Percentiles rank a stretch among this genome's conserved stretches.
Conservation (phyloP, 2,797 vertebrate genomes). For the Sebastes oblongus region DNA sequence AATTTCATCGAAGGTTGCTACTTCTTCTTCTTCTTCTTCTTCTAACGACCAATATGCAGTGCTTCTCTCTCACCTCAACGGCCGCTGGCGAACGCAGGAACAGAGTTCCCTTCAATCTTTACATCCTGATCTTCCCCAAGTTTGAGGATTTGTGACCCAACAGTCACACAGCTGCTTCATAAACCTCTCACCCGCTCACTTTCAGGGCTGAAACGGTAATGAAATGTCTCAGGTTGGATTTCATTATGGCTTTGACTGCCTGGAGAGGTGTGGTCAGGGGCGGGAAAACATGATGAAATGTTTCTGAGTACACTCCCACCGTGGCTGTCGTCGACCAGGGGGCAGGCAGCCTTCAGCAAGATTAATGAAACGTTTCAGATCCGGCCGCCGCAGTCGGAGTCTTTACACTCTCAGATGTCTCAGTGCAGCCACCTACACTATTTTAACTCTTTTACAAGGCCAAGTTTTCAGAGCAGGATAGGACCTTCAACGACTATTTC, state of each 20-base stretch:
- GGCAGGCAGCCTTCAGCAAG: neutral
- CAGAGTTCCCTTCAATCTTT: neutral
- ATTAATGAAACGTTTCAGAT: neutral
- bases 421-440: neutral
- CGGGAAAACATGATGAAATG: slow-evolving; percentile 6
- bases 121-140: neutral
- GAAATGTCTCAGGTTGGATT: slow-evolving; percentile 13
- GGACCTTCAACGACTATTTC: neutral
- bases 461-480: neutral
- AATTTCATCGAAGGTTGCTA: neutral
- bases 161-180: neutral
- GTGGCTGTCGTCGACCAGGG: neutral
- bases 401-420: neutral
- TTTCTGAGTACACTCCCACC: neutral
- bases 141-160: neutral
- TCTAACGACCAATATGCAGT: neutral
- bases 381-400: neutral
- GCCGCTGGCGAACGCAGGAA: neutral
- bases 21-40: neutral
- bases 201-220: neutral
- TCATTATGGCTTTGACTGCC: neutral
- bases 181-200: neutral
- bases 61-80: neutral
- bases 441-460: neutral
- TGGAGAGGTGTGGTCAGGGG: neutral